Evolutionary conservation across 2,888 invertebrate genomes (phyloP).

Genomic region (Cyclophora albipunctata): DNA sequence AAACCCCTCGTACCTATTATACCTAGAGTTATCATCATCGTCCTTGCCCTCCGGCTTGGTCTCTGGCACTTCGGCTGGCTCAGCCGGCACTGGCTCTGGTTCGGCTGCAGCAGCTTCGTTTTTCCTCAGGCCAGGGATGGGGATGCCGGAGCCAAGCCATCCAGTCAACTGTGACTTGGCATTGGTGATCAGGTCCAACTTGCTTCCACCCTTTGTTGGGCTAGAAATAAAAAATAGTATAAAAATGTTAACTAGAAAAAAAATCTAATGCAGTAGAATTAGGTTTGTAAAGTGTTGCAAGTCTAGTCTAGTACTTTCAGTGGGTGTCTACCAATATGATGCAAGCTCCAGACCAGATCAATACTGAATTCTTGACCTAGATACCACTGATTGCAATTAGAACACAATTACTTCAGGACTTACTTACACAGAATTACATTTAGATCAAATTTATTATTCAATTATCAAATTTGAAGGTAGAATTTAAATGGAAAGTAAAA

Average conservation of each 20-base stretch:
- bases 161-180: constrained; percentile 91
- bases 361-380: constrained; percentile 12
- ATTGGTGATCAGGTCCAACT: constrained; percentile 88
- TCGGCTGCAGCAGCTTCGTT: constrained; percentile 73
- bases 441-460: too few species aligned
- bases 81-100: constrained; percentile 55
- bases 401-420: background rate
- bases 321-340: background rate
- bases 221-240: constrained; percentile 50
- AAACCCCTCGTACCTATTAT: constrained; percentile 81
- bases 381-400: constrained; percentile 1
- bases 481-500: too few species aligned
- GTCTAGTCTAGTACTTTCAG: too few species aligned
- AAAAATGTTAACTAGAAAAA: background rate
- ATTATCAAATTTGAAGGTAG: too few species aligned
- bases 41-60: constrained; percentile 74
- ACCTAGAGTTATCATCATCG: constrained; percentile 93
- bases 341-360: constrained; percentile 3
- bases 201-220: constrained; percentile 82
- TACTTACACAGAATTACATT: too few species aligned
- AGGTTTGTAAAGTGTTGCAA: background rate
- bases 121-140: constrained; percentile 84
- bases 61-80: constrained; percentile 56
- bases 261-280: background rate
- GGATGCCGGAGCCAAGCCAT: constrained; percentile 86